Conservation (phyloP, 2,797 vertebrate genomes). For the Phyllotis vaccarum region DNA sequence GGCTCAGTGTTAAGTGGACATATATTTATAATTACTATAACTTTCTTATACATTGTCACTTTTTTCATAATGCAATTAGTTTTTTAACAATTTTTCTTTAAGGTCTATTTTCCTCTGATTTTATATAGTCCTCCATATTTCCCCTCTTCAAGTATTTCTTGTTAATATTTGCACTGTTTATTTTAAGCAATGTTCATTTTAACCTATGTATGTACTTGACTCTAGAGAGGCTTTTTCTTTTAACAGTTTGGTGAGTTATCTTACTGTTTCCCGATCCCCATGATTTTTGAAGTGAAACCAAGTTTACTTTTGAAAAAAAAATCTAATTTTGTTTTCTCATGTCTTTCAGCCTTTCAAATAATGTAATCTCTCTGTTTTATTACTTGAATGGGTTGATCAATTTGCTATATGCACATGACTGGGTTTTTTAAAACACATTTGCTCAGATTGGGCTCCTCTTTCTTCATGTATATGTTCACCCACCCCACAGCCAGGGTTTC, state of each 20-base stretch:
- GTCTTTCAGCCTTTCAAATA: neutral
- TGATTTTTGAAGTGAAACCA: neutral
- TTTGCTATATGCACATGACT: neutral
- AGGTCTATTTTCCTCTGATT: neutral
- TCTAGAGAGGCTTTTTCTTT: neutral
- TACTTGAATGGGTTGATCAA: neutral
- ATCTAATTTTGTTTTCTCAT: neutral
- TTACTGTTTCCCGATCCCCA: neutral
- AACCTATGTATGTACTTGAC: neutral
- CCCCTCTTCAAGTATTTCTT: neutral
- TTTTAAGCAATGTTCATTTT: slow-evolving; percentile 25
- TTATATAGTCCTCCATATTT: neutral
- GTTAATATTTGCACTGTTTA: neutral
- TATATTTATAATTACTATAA: neutral
- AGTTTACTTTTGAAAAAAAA: neutral
- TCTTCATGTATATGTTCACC: neutral
- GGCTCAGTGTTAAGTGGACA: neutral
- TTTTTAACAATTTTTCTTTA: neutral
- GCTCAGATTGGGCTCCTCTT: neutral
- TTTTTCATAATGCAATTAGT: neutral
- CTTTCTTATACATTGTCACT: neutral
- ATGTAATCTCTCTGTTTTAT: neutral
- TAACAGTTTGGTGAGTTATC: neutral
- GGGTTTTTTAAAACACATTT: neutral
- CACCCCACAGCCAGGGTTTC: neutral